Conservation (phyloP, 2,888 invertebrate species). For the Chydorus sphaericus region DNA sequence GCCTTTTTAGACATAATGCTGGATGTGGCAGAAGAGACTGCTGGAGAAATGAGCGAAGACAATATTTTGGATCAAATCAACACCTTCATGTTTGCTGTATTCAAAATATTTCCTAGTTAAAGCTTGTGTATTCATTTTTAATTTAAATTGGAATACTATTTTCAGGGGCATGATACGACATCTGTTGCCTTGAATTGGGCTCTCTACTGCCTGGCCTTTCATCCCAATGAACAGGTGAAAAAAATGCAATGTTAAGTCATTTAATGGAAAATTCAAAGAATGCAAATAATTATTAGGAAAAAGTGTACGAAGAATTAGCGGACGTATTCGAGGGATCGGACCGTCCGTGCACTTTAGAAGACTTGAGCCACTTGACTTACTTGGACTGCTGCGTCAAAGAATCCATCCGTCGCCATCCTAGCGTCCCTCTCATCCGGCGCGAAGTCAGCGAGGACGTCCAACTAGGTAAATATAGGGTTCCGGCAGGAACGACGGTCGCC, state of each 20-base stretch:
- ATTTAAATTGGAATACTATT: too few species aligned
- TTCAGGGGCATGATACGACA: constrained; percentile 45
- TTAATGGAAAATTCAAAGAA: too few species aligned
- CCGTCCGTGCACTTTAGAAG: constrained; percentile 60
- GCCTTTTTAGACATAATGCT: constrained; percentile 28
- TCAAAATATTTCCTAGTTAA: too few species aligned
- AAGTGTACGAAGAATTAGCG: constrained; percentile 55
- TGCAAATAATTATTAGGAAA: too few species aligned
- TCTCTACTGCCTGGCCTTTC: constrained; percentile 35
- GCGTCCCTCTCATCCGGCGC: constrained; percentile 62
- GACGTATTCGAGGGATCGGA: constrained; percentile 60
- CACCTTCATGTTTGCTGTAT: constrained; percentile 25
- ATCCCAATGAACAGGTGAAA: constrained; percentile 33
- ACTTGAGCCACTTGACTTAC: constrained; percentile 73
- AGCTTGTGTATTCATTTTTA: too few species aligned
- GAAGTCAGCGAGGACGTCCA: constrained; percentile 53
- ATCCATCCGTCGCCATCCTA: constrained; percentile 61
- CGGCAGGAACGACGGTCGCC: constrained; percentile 50
- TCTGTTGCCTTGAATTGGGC: constrained; percentile 39
- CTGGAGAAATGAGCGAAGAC: constrained; percentile 21
- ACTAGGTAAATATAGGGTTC: constrained; percentile 51
- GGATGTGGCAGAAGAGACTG: constrained; percentile 22
- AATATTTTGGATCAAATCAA: constrained; percentile 31
- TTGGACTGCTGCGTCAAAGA: constrained; percentile 67
- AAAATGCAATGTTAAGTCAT: too few species aligned